These are phyloP conservation scores for Eclectus roratus DNA, from an alignment of 2,113 vertebrate species.

Conservation along the genomic window DNA sequence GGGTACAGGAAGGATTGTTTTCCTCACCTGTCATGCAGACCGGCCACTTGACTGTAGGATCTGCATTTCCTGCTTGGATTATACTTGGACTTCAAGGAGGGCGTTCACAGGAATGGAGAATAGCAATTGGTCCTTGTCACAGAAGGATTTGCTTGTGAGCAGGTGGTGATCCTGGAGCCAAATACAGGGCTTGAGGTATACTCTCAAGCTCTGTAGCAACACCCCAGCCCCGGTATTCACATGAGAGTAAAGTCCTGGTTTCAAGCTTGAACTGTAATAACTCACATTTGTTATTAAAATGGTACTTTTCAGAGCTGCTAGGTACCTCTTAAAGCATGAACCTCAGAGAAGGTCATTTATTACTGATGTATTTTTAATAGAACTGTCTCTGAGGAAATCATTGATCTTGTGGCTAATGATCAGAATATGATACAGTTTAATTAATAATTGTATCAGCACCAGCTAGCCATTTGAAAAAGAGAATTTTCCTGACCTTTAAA, in stretches of 20 bases:
- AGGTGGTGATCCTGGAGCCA: not conserved
- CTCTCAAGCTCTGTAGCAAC: not conserved
- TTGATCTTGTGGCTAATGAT: constrained; percentile 17
- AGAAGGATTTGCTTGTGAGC: not conserved
- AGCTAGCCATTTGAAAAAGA: not conserved
- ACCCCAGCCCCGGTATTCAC: not conserved
- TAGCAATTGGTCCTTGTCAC: not conserved
- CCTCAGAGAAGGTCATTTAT: not conserved
- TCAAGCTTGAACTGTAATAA: not conserved
- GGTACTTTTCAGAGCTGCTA: not conserved
- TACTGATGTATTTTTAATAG: constrained; percentile 25
- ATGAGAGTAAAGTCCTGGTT: not conserved
- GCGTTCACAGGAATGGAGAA: not conserved
- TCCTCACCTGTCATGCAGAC: accelerated
- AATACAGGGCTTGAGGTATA: not conserved
- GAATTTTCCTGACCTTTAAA: not conserved
- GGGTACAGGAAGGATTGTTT: not conserved
- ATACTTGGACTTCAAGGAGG: not conserved
- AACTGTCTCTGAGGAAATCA: constrained; percentile 2
- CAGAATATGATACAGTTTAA: constrained; percentile 14
- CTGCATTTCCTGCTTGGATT: not conserved
- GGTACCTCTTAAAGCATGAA: not conserved
- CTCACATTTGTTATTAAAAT: not conserved
- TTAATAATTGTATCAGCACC: constrained; percentile 11
- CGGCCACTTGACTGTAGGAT: not conserved